Evolutionary conservation across 2,113 vertebrate genomes (phyloP), one percentile per base, ranked within the genome.

Genomic region (Ptilonorhynchus violaceus): DNA sequence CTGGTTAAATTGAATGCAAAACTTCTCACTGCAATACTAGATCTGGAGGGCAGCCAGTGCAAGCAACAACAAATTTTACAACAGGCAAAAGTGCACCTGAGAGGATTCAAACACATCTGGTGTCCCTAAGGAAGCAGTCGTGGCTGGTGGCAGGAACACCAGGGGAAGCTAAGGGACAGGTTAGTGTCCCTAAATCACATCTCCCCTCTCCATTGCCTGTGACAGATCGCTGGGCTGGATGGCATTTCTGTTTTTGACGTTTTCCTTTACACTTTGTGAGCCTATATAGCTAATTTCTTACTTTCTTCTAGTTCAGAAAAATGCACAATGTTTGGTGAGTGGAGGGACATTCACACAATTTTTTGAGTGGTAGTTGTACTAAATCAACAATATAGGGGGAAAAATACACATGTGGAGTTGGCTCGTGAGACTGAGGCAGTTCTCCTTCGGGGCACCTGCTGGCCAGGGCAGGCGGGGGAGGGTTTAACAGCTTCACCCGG

Each of bases 391-490:
- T 3, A 47, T 0, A 13, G 15, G 24, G 5, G 10, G 4, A 11
- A n/a, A 53, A 37, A 24, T 0, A 2, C 1, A 35, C 39, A 3
- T 28, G 37, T 19, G 33, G 37, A 31, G 16, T 13, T 11, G 49
- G 25, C 47, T 62, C 7, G 4, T 7, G 42, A 9, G 12, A 21
- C 2, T 5, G 13, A 13, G 33, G 30, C 84, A 64, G 27, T 8
- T 13, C 31, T 62, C 11, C 23, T 56, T 35, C 15, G 22, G 35
- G 44, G 49, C 46, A 62, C 35, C 31, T 56, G 59, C 68, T 6
- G 4, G n/a, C 11, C 50, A 22, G 41, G 49, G 33, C 13, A 22
- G 35, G 7, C 30, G 16, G 25, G 22, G 6, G 13, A 3, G n/a
- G 5, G 6, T 9, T 13, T 7, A 22, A 25, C 68, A 63, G 72